phyloP scores from a whole-genome alignment of 2,113 vertebrate genomes.

The Microtus montanus region DNA sequence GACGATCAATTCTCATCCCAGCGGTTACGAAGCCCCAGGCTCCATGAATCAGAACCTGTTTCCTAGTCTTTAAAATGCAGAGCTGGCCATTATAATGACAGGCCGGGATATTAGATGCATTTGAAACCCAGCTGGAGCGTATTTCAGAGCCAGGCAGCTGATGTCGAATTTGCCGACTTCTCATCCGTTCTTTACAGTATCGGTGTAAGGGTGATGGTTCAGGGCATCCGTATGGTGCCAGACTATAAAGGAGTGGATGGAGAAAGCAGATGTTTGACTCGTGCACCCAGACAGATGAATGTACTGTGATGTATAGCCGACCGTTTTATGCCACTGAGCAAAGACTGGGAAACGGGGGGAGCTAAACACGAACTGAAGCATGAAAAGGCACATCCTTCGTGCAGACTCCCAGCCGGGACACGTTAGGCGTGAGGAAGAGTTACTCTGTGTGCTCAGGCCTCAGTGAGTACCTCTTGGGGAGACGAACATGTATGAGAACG shows the following conservation, averaged over 20 bases:
- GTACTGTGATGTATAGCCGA: not conserved
- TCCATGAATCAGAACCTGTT: not conserved
- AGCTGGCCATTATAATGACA: not conserved
- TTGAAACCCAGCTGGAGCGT: conserved; percentile 9
- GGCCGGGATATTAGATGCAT: not conserved
- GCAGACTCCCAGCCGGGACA: accelerated
- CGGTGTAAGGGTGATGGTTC: not conserved
- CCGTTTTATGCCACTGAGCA: not conserved
- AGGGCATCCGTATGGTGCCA: not conserved
- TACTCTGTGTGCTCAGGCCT: accelerated
- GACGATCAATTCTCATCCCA: not conserved
- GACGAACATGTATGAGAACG: accelerated
- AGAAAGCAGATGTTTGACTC: conserved; percentile 15
- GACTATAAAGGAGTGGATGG: conserved; percentile 25
- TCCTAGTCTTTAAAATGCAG: conserved; percentile 31
- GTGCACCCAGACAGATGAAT: not conserved
- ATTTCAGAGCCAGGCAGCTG: conserved; percentile 18
- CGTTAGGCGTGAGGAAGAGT: not conserved
- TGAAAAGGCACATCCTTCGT: not conserved
- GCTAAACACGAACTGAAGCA: not conserved
- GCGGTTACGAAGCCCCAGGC: not conserved
- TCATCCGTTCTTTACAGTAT: not conserved
- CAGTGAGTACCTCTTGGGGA: accelerated
- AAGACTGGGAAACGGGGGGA: accelerated
- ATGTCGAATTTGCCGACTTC: not conserved